Base-by-base conservation (phyloP, 1,140 invertebrate genomes). In the Pristionchus pacificus region DNA sequence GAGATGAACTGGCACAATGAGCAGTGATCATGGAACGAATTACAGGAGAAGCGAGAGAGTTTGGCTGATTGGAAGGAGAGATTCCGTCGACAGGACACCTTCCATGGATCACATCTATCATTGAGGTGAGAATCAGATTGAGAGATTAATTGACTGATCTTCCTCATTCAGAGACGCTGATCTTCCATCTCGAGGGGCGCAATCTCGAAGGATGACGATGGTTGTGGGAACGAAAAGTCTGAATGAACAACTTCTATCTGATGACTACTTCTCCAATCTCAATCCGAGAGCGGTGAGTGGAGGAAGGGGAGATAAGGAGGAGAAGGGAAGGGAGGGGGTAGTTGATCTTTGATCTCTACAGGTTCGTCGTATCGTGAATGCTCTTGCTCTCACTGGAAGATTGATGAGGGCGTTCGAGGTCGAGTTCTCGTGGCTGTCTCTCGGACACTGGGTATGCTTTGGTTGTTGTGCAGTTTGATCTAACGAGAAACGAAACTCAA, bases 331-430 rank as follows among this genome's bases (percentile, higher is more conserved):
- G n/a, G n/a, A n/a, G n/a, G n/a, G n/a, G n/a, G n/a, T n/a, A n/a
- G n/a, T n/a, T n/a, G n/a, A n/a, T n/a, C n/a, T n/a, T 10, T 49
- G 6, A 19, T 49, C 6, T 49, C 19, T 49, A 19, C 19, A 49
- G 38, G 38, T 49, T 6, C 38, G 38, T 49, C 38, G 38, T 49
- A 95, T 96, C 80, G 90, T 97, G 25, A 96, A 93, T 72, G 92
- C 92, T 92, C 84, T 79, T 24, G 75, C 76, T 0, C 63, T 82
- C 6, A 81, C 77, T 33, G 93, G 94, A 68, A 90, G 95, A 59
- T 87, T 98, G 71, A 86, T 98, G 72, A 93, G 97, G 88, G 93
- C 95, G 79, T 97, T 97, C 88, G 93, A 96, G 86, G 93, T 98
- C 74, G 95, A 98, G 83, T 98, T 98, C 85, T 96, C 94, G 85